Percentiles rank a stretch among this genome's conserved stretches.
phyloP scores from a whole-genome alignment of 2,888 invertebrate genomes.

The Caenorhabditis panamensis region DNA sequence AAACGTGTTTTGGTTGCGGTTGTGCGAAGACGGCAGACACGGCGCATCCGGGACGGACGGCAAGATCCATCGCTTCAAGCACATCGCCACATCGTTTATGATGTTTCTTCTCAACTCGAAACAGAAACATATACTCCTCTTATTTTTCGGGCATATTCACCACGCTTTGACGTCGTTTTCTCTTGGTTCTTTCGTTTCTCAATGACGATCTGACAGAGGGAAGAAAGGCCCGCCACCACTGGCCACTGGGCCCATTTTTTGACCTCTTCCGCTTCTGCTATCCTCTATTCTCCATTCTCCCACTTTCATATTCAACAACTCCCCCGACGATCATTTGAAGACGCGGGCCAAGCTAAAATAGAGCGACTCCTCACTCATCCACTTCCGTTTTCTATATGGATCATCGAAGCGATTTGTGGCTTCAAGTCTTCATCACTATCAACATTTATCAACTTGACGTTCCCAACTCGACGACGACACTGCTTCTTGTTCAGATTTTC shows the following conservation, averaged over 20 bases:
- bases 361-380: conserved; percentile 6
- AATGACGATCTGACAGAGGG: conserved; percentile 56
- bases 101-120: conserved; percentile 60
- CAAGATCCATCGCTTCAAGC: conserved; percentile 14
- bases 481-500: not conserved
- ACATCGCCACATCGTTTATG: conserved; percentile 55
- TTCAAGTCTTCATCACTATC: not conserved
- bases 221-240: conserved; percentile 9
- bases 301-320: conserved; percentile 65
- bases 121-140: conserved; percentile 54
- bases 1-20: conserved; percentile 22
- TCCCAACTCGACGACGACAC: too few relatives aligned
- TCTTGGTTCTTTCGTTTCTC: conserved; percentile 33
- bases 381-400: conserved; percentile 18
- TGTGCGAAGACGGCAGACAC: conserved; percentile 8
- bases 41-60: conserved; percentile 17
- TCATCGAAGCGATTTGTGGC: not conserved
- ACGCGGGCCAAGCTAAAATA: not conserved
- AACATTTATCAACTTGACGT: conserved; percentile 37
- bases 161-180: conserved; percentile 47
- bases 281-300: conserved; percentile 15
- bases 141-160: conserved; percentile 41
- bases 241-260: conserved; percentile 23
- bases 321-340: conserved; percentile 62
- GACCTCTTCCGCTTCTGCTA: conserved; percentile 23